Evolutionary conservation across 53 echinoderm and acorn worm genomes (phyloP).

Genomic region (Echinarachnius parma): DNA sequence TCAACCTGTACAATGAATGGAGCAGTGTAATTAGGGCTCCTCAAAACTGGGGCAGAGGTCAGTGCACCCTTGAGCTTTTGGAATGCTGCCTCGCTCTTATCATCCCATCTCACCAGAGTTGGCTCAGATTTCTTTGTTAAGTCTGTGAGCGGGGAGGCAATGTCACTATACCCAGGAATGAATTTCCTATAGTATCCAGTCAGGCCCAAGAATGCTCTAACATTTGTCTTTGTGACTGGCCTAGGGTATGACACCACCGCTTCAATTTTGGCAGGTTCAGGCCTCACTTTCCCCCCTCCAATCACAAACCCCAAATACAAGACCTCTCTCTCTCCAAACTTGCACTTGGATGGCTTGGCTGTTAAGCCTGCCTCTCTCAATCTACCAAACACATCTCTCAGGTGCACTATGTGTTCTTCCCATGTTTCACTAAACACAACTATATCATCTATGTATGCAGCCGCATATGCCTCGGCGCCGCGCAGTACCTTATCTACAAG

Average conservation of each 20-base stretch:
- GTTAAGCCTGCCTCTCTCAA: conserved; percentile 44
- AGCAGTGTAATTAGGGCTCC: conserved; percentile 36
- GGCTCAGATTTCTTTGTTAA: conserved; percentile 53
- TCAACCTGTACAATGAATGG: conserved; percentile 57
- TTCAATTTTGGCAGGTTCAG: conserved; percentile 54
- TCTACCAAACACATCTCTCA: conserved; percentile 43
- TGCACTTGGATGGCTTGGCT: conserved; percentile 53
- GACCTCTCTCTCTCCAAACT: conserved; percentile 32
- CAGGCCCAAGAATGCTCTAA: conserved; percentile 53
- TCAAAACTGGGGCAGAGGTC: conserved; percentile 26
- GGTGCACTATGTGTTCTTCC: conserved; percentile 52
- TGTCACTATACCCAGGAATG: conserved; percentile 46
- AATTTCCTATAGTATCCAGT: conserved; percentile 60
- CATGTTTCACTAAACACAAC: conserved; percentile 54
- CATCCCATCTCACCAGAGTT: conserved; percentile 43
- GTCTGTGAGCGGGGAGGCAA: conserved; percentile 56
- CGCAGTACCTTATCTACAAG: conserved; percentile 51
- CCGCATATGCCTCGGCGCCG: conserved; percentile 25
- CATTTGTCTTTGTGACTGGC: conserved; percentile 60
- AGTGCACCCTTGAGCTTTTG: conserved; percentile 30
- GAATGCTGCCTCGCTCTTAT: conserved; percentile 45
- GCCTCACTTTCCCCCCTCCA: conserved; percentile 49
- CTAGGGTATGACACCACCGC: conserved; percentile 38
- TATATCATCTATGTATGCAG: conserved; percentile 68
- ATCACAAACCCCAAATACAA: conserved; percentile 56